phyloP scores from a whole-genome alignment of 2,888 invertebrate genomes.

The Lepetodrilus schrolli region DNA sequence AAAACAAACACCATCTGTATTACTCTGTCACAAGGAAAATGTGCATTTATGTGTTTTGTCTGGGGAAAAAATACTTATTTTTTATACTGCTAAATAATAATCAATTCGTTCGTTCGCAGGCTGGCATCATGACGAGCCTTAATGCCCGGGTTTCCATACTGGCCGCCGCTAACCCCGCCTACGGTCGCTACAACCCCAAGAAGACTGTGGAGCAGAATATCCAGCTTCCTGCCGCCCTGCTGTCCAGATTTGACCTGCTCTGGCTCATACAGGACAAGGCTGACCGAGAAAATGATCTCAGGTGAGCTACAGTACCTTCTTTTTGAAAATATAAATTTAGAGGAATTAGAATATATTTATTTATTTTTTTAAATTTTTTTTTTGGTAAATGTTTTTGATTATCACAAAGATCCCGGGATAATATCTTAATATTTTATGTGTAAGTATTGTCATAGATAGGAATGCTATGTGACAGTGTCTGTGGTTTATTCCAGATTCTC shows the following conservation, averaged over 20 bases:
- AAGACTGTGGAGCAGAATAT: slow-evolving; percentile 96
- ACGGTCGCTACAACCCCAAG: slow-evolving; percentile 97
- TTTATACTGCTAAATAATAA: too few species aligned
- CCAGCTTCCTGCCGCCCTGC: slow-evolving; percentile 95
- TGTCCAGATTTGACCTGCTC: slow-evolving; percentile 95
- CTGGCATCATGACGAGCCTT: slow-evolving; percentile 97
- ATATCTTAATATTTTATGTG: too few species aligned
- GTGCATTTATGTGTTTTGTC: too few species aligned
- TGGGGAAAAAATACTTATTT: too few species aligned
- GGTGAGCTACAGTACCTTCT: slow-evolving; percentile 76
- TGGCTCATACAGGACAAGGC: slow-evolving; percentile 93
- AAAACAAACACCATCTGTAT: too few species aligned
- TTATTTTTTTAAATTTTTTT: too few species aligned
- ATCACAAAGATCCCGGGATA: too few species aligned
- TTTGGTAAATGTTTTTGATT: too few species aligned
- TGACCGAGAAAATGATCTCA: slow-evolving; percentile 82
- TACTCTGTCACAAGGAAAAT: too few species aligned
- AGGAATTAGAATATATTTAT: too few species aligned
- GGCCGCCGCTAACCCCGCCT: slow-evolving; percentile 99
- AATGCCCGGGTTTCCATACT: slow-evolving; percentile 98
- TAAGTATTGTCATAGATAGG: background rate
- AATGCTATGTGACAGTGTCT: background rate
- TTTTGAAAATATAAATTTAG: too few species aligned
- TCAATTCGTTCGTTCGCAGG: too few species aligned
- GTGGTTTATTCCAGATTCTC: background rate